These are phyloP conservation scores for Mallateleia sp. DNA, from an alignment of 2,888 invertebrate genomes.

Conservation along the genomic window DNA sequence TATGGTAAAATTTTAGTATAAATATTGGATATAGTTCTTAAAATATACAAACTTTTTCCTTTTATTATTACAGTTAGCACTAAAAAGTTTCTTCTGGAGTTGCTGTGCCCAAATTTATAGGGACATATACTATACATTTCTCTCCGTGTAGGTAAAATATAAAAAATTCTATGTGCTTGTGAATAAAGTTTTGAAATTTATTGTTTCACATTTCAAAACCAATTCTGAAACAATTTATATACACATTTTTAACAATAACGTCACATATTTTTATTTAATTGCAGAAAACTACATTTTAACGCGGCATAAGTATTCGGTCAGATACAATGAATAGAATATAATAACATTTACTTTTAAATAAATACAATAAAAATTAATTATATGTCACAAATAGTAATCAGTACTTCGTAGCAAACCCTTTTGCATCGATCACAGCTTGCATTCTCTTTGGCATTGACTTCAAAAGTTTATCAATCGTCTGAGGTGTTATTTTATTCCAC, in stretches of 20 bases:
- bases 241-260: too few species aligned
- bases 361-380: background rate
- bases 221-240: too few species aligned
- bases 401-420: constrained; percentile 21
- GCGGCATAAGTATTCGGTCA: background rate
- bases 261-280: constrained; percentile 15
- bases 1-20: too few species aligned
- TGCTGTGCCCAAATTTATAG: too few species aligned
- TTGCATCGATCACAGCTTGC: constrained; percentile 18
- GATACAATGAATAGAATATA: background rate
- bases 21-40: too few species aligned
- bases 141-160: too few species aligned
- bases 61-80: too few species aligned
- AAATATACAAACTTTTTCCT: too few species aligned
- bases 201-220: too few species aligned
- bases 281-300: background rate
- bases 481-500: constrained; percentile 8
- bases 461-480: background rate
- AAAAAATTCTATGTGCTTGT: too few species aligned
- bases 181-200: too few species aligned
- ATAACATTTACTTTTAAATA: constrained; percentile 12
- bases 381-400: background rate
- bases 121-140: background rate
- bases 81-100: too few species aligned
- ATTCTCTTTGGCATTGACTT: constrained; percentile 7